Percentiles rank a stretch among this genome's conserved stretches.
Conservation (phyloP, 2,888 invertebrate species). For the Iselma pallidipennis region DNA sequence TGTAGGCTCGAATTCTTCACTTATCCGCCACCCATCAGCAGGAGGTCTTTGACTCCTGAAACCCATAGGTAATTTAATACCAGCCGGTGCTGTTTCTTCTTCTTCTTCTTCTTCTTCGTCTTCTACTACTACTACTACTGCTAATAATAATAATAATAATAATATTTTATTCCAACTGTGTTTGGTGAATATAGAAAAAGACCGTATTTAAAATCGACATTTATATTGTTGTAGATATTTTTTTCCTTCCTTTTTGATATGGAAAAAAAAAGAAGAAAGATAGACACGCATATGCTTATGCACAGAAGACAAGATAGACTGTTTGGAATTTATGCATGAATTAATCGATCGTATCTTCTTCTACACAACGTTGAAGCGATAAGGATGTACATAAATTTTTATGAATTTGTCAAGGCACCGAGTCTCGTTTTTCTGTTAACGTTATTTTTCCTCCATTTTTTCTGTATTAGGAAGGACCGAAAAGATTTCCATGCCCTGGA, state of each 20-base stretch:
- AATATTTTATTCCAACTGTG: neutral
- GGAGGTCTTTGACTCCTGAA: slow-evolving; percentile 41
- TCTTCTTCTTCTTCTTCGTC: neutral
- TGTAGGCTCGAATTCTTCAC: slow-evolving; percentile 38
- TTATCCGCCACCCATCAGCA: slow-evolving; percentile 38
- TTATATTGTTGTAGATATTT: slow-evolving; percentile 18
- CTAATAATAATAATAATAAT: too few relatives aligned
- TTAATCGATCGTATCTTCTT: slow-evolving; percentile 22
- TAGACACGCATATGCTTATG: slow-evolving; percentile 17
- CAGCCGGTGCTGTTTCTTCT: slow-evolving; percentile 1
- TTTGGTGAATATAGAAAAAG: slow-evolving; percentile 19
- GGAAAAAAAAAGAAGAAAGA: slow-evolving; percentile 7
- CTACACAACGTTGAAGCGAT: slow-evolving; percentile 12
- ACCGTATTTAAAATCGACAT: slow-evolving; percentile 19
- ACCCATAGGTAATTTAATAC: slow-evolving; percentile 27
- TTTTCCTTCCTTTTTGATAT: neutral
- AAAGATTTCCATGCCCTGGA: too few relatives aligned
- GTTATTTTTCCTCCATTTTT: neutral
- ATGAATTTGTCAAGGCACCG: slow-evolving; percentile 23
- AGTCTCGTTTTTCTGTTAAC: neutral
- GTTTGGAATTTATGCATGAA: slow-evolving; percentile 12
- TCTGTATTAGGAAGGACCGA: neutral
- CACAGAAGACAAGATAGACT: slow-evolving; percentile 6
- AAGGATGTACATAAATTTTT: slow-evolving; percentile 25
- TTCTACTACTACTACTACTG: neutral